Evolutionary conservation across 2,888 invertebrate genomes (phyloP).

Genomic region (Athrips mouffetella): DNA sequence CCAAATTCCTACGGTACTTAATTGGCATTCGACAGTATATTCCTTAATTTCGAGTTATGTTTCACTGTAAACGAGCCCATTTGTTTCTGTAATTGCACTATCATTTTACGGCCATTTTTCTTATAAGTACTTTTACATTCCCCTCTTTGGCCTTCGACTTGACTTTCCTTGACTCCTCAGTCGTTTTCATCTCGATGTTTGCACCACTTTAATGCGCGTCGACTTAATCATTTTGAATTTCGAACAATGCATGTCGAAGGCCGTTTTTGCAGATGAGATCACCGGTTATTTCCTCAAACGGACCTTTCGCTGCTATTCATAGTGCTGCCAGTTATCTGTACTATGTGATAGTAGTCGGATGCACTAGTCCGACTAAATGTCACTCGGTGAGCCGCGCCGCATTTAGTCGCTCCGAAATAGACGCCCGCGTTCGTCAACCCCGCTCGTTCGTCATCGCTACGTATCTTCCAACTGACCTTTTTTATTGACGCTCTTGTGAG

Average conservation of each 20-base stretch:
- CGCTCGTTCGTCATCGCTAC: slow-evolving; percentile 65
- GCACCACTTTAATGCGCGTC: not conserved
- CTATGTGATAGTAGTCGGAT: slow-evolving; percentile 57
- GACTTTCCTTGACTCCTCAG: slow-evolving; percentile 12
- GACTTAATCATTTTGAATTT: slow-evolving; percentile 6
- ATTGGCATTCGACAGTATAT: not conserved
- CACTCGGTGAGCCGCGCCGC: slow-evolving; percentile 70
- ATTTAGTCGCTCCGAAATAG: slow-evolving; percentile 76
- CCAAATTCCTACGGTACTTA: no score
- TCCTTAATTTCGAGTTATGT: not conserved
- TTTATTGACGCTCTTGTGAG: slow-evolving; percentile 50
- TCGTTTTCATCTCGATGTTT: not conserved
- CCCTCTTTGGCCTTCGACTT: slow-evolving; percentile 11
- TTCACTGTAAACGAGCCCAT: slow-evolving; percentile 1
- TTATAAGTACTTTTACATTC: not conserved
- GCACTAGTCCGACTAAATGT: slow-evolving; percentile 73
- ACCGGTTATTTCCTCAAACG: slow-evolving; percentile 1
- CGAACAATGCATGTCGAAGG: slow-evolving; percentile 8
- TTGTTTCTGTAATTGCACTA: slow-evolving; percentile 4
- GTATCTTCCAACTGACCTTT: slow-evolving; percentile 46
- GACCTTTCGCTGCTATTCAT: slow-evolving; percentile 18
- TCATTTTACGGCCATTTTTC: not conserved
- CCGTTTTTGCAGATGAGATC: not conserved
- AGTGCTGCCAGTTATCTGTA: slow-evolving; percentile 37
- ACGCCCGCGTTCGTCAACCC: slow-evolving; percentile 73